phyloP scores from a whole-genome alignment of 2,797 vertebrate species.

The Lagocephalus sceleratus region DNA sequence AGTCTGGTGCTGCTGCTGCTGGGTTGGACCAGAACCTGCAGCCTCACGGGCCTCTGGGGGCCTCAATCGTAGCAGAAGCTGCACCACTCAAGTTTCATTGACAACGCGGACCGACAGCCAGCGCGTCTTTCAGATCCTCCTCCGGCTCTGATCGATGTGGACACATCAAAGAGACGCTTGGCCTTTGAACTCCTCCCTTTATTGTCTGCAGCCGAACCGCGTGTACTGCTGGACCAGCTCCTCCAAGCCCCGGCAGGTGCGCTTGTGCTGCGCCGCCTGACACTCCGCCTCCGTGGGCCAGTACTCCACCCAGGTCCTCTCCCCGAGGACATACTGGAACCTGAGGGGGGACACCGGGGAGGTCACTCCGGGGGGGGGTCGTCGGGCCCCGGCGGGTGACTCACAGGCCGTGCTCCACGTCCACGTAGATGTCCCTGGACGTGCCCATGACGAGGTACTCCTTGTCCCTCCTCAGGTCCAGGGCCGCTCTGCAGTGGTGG shows the following conservation, averaged over 20 bases:
- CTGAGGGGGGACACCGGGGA: too few relatives aligned
- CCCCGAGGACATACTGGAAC: slow-evolving; percentile 45
- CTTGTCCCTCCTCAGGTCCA: slow-evolving; percentile 41
- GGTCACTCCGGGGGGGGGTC: too few relatives aligned
- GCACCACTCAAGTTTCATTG: too few relatives aligned
- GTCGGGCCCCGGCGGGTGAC: too few relatives aligned
- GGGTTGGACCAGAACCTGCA: too few relatives aligned
- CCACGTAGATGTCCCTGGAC: slow-evolving; percentile 40
- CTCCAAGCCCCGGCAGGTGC: slow-evolving; percentile 35
- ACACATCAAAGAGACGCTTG: not conserved
- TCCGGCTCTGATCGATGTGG: too few relatives aligned
- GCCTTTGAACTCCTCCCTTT: not conserved
- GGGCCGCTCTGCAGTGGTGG: slow-evolving; percentile 56
- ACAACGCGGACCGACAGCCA: too few relatives aligned
- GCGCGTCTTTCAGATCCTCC: too few relatives aligned
- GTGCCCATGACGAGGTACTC: slow-evolving; percentile 74
- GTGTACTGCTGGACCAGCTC: slow-evolving; percentile 16
- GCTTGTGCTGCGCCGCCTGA: not conserved
- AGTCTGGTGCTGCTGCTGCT: too few relatives aligned
- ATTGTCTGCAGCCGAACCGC: slow-evolving; percentile 22
- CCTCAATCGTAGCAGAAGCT: too few relatives aligned
- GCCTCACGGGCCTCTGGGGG: too few relatives aligned
- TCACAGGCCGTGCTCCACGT: too few relatives aligned
- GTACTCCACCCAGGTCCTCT: slow-evolving; percentile 63
- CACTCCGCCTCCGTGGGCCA: slow-evolving; percentile 55